Conservation (phyloP, 2,797 vertebrate species). For the Spinibarbus caldwelli region DNA sequence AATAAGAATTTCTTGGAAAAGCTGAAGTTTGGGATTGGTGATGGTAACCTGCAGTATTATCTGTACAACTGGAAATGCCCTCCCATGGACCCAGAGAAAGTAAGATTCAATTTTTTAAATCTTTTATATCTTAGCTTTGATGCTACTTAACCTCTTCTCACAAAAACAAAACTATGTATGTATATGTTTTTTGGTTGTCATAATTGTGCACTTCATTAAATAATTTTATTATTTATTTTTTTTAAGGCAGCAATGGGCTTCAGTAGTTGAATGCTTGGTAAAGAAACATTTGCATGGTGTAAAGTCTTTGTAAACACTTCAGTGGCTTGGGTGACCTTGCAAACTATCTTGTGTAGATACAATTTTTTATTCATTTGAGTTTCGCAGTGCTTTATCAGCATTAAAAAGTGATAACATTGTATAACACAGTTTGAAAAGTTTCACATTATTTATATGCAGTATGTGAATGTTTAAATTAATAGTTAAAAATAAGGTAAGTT, state of each 20-base stretch:
- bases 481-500: background rate
- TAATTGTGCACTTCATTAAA: too few relatives aligned
- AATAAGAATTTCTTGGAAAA: slow-evolving; percentile 99
- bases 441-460: background rate
- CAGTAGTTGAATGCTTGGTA: background rate
- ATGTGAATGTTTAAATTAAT: background rate
- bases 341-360: too few relatives aligned
- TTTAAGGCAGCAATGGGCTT: too few relatives aligned
- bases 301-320: too few relatives aligned
- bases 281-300: too few relatives aligned
- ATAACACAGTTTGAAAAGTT: background rate
- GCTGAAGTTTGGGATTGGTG: slow-evolving; percentile 98
- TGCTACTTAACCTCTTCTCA: too few relatives aligned
- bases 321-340: too few relatives aligned
- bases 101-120: slow-evolving; percentile 65
- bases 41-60: slow-evolving; percentile 99
- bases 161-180: too few relatives aligned
- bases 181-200: too few relatives aligned
- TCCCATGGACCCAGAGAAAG: slow-evolving; percentile 97
- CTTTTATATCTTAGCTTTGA: too few relatives aligned
- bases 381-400: background rate
- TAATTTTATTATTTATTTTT: too few relatives aligned
- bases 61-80: slow-evolving; percentile 99
- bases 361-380: too few relatives aligned
- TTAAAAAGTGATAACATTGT: background rate